phyloP scores from a whole-genome alignment of 2,888 invertebrate species.

The Drosophila monieri region DNA sequence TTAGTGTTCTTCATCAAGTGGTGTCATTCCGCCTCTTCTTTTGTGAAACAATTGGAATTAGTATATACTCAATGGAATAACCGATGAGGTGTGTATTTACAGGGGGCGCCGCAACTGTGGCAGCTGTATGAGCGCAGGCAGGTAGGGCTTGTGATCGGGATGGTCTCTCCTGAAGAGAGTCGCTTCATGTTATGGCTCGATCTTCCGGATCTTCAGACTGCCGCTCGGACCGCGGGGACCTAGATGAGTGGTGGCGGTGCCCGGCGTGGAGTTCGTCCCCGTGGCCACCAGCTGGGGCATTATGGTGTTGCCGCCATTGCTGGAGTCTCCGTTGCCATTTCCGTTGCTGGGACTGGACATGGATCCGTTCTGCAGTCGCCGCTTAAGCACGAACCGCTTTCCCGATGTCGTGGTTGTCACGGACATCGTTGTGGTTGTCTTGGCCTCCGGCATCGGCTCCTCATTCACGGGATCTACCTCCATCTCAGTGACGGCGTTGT shows the following conservation, averaged over 20 bases:
- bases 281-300: constrained; percentile 57
- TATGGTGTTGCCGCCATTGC: constrained; percentile 20
- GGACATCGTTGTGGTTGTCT: constrained; percentile 40
- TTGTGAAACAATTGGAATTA: neutral
- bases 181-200: constrained; percentile 62
- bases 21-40: neutral
- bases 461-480: constrained; percentile 73
- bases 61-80: neutral
- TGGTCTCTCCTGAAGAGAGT: constrained; percentile 14
- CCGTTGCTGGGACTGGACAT: constrained; percentile 32
- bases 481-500: constrained; percentile 61
- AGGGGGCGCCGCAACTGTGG: constrained; percentile 57
- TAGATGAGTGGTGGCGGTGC: constrained; percentile 19
- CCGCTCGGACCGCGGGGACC: constrained; percentile 45
- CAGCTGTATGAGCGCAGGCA: constrained; percentile 49
- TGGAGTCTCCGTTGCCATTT: constrained; percentile 36
- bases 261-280: constrained; percentile 5
- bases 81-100: constrained; percentile 51
- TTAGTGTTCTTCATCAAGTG: constrained; percentile 8
- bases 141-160: constrained; percentile 11
- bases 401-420: constrained; percentile 44
- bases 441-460: constrained; percentile 45
- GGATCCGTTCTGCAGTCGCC: constrained; percentile 71
- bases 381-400: constrained; percentile 79
- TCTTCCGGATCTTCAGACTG: constrained; percentile 73